Percentiles rank a stretch among this genome's conserved stretches.
These are phyloP conservation scores for Cremastobaeus sp. DNA, from an alignment of 2,888 invertebrate species.

Conservation along the genomic window DNA sequence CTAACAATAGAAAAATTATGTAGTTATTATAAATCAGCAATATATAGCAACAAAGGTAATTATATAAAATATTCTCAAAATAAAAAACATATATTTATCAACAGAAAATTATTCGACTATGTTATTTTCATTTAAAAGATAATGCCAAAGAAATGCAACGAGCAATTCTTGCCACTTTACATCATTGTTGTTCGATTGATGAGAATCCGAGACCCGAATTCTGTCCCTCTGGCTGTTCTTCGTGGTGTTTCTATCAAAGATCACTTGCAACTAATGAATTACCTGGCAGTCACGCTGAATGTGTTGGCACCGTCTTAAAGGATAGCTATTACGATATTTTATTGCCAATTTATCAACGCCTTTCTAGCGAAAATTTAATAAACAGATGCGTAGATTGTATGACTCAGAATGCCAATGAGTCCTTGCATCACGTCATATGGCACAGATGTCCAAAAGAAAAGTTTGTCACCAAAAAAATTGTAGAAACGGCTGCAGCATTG, in stretches of 20 bases:
- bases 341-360: neutral
- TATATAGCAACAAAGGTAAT: conserved; percentile 1
- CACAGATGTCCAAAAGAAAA: neutral
- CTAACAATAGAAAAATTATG: neutral
- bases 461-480: conserved; percentile 1
- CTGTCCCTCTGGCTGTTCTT: conserved; percentile 1
- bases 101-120: too few relatives aligned
- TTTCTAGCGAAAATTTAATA: neutral
- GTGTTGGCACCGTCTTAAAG: neutral
- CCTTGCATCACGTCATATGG: conserved; percentile 7
- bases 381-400: neutral
- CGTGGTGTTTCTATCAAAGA: conserved; percentile 14
- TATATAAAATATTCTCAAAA: too few relatives aligned
- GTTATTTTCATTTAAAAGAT: too few relatives aligned
- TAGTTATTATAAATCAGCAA: conserved; percentile 8
- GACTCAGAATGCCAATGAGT: conserved; percentile 7
- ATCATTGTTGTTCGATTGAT: neutral
- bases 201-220: neutral
- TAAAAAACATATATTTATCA: too few relatives aligned
- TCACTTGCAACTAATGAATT: neutral
- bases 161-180: conserved; percentile 8
- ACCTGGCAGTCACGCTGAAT: neutral
- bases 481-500: conserved; percentile 8
- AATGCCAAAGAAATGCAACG: too few relatives aligned
- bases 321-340: neutral